Percentiles rank a stretch among this genome's conserved stretches.
phyloP scores from a whole-genome alignment of 2,113 vertebrate species.

The Zosterops pallidus region DNA sequence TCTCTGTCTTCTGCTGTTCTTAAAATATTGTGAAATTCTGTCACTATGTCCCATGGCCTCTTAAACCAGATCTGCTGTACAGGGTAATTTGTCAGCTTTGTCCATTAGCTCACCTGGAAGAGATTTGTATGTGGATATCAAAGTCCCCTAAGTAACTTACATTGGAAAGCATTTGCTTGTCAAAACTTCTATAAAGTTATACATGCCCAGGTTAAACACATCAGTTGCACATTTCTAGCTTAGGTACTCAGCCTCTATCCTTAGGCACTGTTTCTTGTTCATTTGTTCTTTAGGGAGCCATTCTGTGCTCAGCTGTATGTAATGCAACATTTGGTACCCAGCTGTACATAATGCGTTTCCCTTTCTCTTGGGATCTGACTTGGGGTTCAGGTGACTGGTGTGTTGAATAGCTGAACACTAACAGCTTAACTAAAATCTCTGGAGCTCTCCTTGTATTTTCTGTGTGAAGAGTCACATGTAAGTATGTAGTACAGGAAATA shows the following conservation, averaged over 20 bases:
- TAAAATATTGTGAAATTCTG: not conserved
- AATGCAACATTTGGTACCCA: not conserved
- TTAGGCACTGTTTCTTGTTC: not conserved
- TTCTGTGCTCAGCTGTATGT: not conserved
- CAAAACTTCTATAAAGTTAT: not conserved
- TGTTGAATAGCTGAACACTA: not conserved
- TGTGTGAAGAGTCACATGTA: rapidly evolving
- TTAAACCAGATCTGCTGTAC: not conserved
- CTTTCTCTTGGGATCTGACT: not conserved
- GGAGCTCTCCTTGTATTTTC: not conserved
- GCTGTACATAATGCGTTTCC: not conserved
- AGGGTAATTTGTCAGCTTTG: not conserved
- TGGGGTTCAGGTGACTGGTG: not conserved
- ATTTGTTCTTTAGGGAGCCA: not conserved
- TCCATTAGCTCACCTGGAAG: not conserved
- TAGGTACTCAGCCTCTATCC: not conserved
- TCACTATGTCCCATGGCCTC: not conserved
- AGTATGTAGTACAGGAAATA: not conserved
- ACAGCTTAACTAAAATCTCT: not conserved
- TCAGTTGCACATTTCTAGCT: not conserved
- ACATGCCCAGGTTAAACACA: not conserved
- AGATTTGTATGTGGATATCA: not conserved
- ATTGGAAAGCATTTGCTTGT: not conserved
- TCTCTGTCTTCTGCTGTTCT: not conserved
- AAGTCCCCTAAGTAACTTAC: not conserved